Percentiles rank a stretch among this genome's conserved stretches.
Evolutionary conservation across 2,888 invertebrate genomes (phyloP).

Genomic region (Sclerodermus sp.): DNA sequence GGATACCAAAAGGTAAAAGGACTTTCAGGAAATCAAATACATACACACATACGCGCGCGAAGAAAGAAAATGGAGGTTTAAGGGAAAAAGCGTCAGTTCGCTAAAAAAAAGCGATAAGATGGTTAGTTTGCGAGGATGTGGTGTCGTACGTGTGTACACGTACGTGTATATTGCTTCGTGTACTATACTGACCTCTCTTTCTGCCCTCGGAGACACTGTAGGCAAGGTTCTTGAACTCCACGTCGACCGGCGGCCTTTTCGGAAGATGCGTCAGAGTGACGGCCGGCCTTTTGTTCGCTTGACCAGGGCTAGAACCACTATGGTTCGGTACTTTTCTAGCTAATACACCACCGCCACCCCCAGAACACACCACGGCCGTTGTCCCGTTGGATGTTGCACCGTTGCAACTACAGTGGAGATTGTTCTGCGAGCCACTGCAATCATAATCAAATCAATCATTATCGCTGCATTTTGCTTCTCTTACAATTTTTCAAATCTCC

Average conservation of each 20-base stretch:
- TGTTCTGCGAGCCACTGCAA: slow-evolving; percentile 73
- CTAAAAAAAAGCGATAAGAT: no score
- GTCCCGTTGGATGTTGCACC: slow-evolving; percentile 33
- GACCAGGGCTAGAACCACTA: slow-evolving; percentile 62
- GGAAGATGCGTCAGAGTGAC: slow-evolving; percentile 80
- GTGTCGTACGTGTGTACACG: no score
- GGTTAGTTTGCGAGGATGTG: no score
- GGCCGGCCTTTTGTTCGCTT: slow-evolving; percentile 72
- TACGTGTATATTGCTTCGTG: no score
- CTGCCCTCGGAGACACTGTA: slow-evolving; percentile 87
- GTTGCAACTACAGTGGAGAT: slow-evolving; percentile 66
- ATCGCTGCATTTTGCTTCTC: no score
- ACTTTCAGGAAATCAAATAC: no score
- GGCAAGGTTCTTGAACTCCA: slow-evolving; percentile 84
- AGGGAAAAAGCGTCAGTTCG: no score
- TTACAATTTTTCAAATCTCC: no score
- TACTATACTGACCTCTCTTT: slow-evolving; percentile 62
- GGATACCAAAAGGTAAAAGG: no score
- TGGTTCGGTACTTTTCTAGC: slow-evolving; percentile 74
- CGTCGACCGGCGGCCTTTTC: slow-evolving; percentile 85
- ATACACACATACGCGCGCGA: no score
- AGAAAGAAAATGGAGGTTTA: no score
- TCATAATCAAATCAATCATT: slow-evolving; percentile 1
- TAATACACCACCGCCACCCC: slow-evolving; percentile 58
- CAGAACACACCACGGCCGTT: slow-evolving; percentile 38